These are phyloP conservation scores for Endomychus coccineus DNA, from an alignment of 2,888 invertebrate genomes.

Conservation along the genomic window DNA sequence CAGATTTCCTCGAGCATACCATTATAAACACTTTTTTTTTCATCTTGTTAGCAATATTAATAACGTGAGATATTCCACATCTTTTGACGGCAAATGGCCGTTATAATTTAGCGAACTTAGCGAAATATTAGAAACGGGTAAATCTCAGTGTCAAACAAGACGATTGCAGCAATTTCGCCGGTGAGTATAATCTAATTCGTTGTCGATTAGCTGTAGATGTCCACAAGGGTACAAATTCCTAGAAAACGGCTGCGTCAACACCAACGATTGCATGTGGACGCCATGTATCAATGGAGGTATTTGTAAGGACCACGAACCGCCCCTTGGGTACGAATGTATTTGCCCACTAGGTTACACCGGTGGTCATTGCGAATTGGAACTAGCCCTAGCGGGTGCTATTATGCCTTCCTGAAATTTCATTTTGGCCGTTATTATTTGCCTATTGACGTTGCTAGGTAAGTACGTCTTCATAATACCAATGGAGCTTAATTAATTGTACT, in stretches of 20 bases:
- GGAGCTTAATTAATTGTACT: too few species aligned
- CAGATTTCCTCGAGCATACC: too few species aligned
- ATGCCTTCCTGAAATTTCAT: constrained; percentile 82
- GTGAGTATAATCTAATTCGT: too few species aligned
- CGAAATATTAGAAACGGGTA: too few species aligned
- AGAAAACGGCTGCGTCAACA: constrained; percentile 71
- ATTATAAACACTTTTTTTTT: too few species aligned
- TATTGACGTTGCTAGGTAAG: constrained; percentile 81
- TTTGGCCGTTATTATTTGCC: constrained; percentile 78
- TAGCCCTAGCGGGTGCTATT: constrained; percentile 69
- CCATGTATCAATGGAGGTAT: constrained; percentile 86
- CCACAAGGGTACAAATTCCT: constrained; percentile 67
- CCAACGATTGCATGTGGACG: constrained; percentile 76
- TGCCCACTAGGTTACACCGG: constrained; percentile 84
- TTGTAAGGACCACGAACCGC: constrained; percentile 76
- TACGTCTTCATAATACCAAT: too few species aligned
- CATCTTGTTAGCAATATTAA: too few species aligned
- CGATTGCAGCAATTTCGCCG: too few species aligned
- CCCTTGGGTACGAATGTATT: constrained; percentile 74
- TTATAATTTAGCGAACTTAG: too few species aligned
- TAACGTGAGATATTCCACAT: too few species aligned
- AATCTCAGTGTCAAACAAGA: too few species aligned
- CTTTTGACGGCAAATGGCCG: too few species aligned
- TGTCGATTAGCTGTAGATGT: constrained; percentile 62
- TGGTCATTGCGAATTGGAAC: constrained; percentile 79